Percentiles rank a stretch among this genome's conserved stretches.
Evolutionary conservation across 2,888 invertebrate genomes (phyloP).

Genomic region (Polydesmus complanatus): DNA sequence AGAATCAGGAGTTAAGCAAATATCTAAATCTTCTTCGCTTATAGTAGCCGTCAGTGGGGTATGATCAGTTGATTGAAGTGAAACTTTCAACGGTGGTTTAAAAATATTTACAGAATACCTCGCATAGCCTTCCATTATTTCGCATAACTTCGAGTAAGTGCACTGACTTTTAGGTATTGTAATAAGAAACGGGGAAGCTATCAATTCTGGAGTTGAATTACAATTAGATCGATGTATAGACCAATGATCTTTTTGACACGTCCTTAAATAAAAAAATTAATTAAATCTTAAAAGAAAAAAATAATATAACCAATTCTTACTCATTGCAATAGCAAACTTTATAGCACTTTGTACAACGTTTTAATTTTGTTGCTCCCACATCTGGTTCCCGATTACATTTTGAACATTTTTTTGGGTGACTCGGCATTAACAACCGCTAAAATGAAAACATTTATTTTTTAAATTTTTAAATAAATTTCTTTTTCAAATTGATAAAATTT

Average conservation of each 20-base stretch:
- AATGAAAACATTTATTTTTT: slow-evolving; percentile 27
- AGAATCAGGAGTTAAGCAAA: neutral
- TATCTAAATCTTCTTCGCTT: slow-evolving; percentile 14
- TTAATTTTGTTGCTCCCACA: slow-evolving; percentile 27
- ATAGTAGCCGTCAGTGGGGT: slow-evolving; percentile 8
- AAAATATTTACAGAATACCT: slow-evolving; percentile 34
- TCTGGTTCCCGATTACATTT: slow-evolving; percentile 30
- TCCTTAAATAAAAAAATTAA: slow-evolving; percentile 23
- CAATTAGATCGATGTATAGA: slow-evolving; percentile 20
- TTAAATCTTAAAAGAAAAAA: neutral
- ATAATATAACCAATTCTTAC: slow-evolving; percentile 25
- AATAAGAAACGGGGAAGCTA: slow-evolving; percentile 37
- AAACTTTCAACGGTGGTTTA: slow-evolving; percentile 29
- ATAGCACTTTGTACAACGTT: slow-evolving; percentile 35
- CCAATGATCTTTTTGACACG: slow-evolving; percentile 36
- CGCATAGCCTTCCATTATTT: slow-evolving; percentile 31
- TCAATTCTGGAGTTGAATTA: slow-evolving; percentile 23
- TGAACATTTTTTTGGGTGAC: slow-evolving; percentile 26
- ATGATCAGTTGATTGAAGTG: neutral
- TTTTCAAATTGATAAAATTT: neutral
- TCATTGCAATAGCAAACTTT: slow-evolving; percentile 38
- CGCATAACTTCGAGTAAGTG: slow-evolving; percentile 32
- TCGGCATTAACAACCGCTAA: slow-evolving; percentile 20
- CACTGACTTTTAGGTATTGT: slow-evolving; percentile 34
- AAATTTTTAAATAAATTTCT: neutral